Conservation (phyloP, 2,797 vertebrate species). For the Sus cebifrons region DNA sequence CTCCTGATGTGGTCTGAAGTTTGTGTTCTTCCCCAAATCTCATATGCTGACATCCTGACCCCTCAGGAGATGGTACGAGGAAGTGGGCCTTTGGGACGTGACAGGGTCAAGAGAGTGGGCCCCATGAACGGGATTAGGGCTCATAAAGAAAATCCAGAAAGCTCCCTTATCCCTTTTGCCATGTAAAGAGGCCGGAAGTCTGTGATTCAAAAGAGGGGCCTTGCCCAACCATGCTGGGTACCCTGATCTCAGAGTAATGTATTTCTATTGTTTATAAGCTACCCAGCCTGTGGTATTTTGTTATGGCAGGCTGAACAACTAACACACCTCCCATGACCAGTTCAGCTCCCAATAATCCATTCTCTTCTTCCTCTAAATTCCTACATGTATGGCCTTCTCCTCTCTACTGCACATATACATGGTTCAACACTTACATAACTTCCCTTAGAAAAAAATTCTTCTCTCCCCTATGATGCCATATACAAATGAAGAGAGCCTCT, state of each 20-base stretch:
- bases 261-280: not conserved
- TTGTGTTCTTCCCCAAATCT: not conserved
- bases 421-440: not conserved
- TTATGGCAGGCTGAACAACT: not conserved
- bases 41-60: not conserved
- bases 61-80: not conserved
- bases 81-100: not conserved
- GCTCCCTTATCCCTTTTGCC: not conserved
- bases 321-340: not conserved
- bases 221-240: not conserved
- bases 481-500: not conserved
- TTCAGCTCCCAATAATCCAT: not conserved
- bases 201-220: not conserved
- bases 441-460: not conserved
- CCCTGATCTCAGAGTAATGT: not conserved
- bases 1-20: not conserved
- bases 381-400: not conserved
- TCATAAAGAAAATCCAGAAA: not conserved
- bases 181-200: not conserved
- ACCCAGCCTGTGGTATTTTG: not conserved
- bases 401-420: not conserved
- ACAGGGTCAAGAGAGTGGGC: not conserved
- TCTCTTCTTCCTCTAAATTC: slow-evolving; percentile 1
- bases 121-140: not conserved
- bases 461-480: not conserved